A percentile compares a stretch with the other conserved stretches of the same genome.
These are phyloP conservation scores for Microcebus jonahi DNA, from an alignment of 2,113 vertebrate species.

Conservation along the genomic window DNA sequence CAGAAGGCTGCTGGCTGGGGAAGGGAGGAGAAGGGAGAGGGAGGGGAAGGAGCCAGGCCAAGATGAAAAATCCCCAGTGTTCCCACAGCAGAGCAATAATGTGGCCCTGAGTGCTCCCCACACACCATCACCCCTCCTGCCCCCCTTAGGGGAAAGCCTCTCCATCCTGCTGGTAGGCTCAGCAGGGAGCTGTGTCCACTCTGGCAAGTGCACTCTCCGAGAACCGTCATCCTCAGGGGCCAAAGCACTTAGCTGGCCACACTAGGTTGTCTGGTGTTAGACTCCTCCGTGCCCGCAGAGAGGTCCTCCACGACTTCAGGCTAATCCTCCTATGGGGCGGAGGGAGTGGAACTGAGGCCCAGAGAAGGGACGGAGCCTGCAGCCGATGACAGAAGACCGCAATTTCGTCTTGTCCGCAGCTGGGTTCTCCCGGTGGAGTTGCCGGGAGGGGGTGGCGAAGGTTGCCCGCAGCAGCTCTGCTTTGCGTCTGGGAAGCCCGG, in stretches of 20 bases:
- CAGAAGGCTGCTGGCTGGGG: conserved; percentile 79
- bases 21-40: conserved; percentile 67
- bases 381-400: neutral
- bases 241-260: neutral
- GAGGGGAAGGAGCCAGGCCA: conserved; percentile 72
- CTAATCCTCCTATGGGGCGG: neutral
- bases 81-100: conserved; percentile 45
- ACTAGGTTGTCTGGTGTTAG: neutral
- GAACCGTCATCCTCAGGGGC: neutral
- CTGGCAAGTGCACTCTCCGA: neutral
- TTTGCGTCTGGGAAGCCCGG: neutral
- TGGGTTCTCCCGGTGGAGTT: conserved; percentile 19
- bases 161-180: neutral
- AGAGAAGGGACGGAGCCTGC: neutral
- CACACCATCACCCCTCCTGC: neutral
- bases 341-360: neutral
- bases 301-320: neutral
- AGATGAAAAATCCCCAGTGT: conserved; percentile 70
- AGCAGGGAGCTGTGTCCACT: neutral
- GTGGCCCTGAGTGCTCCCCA: conserved; percentile 41
- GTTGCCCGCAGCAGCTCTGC: neutral
- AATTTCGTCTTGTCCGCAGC: neutral
- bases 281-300: neutral
- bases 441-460: neutral
- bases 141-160: neutral